These are phyloP conservation scores for Muricea muricata DNA, from an alignment of 92 coral and sea anemone species.

Conservation along the genomic window DNA sequence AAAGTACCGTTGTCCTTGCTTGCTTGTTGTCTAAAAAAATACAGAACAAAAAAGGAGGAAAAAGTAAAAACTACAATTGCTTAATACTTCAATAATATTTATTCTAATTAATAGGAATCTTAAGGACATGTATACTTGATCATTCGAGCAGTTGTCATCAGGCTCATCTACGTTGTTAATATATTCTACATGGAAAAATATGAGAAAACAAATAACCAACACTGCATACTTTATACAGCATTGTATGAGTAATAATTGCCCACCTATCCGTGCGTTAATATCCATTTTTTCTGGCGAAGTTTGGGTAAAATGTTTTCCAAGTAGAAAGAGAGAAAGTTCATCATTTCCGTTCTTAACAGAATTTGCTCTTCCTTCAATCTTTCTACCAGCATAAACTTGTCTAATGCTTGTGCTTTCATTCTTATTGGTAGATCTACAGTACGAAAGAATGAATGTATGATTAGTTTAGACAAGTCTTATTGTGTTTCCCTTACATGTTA, in stretches of 20 bases:
- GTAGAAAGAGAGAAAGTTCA: slow-evolving; percentile 13
- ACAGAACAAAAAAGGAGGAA: no score
- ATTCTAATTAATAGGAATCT: no score
- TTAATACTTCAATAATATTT: not conserved
- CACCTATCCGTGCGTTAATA: slow-evolving; percentile 8
- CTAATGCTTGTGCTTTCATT: not conserved
- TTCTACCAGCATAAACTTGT: slow-evolving; percentile 16
- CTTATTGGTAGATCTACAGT: slow-evolving; percentile 12
- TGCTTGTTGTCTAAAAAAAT: not conserved
- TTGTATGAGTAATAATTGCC: not conserved
- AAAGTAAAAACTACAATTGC: no score
- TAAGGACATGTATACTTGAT: no score
- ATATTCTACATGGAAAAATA: not conserved
- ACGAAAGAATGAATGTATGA: not conserved
- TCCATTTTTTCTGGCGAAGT: not conserved
- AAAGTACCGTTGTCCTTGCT: not conserved
- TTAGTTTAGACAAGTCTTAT: not conserved
- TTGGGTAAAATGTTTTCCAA: not conserved
- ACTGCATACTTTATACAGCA: not conserved
- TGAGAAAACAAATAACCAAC: not conserved
- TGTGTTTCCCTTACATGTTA: not conserved
- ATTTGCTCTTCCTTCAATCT: slow-evolving; percentile 9
- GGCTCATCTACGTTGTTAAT: slow-evolving; percentile 12
- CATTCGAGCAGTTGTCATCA: not conserved
- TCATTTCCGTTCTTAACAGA: slow-evolving; percentile 1